Base-by-base conservation (phyloP, 2,797 vertebrate species). In the Argentina silus region DNA sequence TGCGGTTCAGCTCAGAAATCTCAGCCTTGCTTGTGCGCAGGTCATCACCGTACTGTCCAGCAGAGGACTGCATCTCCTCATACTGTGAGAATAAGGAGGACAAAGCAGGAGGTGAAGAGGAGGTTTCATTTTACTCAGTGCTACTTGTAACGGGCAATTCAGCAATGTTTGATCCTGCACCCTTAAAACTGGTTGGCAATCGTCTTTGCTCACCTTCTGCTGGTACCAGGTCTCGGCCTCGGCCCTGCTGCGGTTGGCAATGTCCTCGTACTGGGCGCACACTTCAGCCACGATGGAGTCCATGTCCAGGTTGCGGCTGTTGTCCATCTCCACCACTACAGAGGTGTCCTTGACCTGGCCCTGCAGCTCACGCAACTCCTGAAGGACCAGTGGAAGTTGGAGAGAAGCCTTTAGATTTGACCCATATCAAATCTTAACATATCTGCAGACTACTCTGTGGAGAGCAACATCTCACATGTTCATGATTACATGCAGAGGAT, bases 201-300 rank as follows among this genome's bases (percentile, higher is more conserved):
- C 11, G 65, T 14, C 21, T 67, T 51, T 14, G 78, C 90, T 81
- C 75, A 98, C 97, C 91, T 96, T 96, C 88, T 93, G 94, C 86
- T 95, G 95, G 91, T 97, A 97, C 91, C 96, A 95, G 3, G 71
- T 27, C 85, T 98, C 96, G 0, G 95, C 96, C 70, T 98, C 97
- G 0, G 92, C 91, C 78, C 93, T 96, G 93, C 94, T 97, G 53
- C 90, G 93, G 89, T 92, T 91, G 73, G 96, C 96, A 0, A 96
- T 96, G 9, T 96, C 96, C 66, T 98, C 96, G 0, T 98, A 98
- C 91, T 97, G 96, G 64, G 93, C 87, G 0, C 94, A 93, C 69
- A 98, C 96, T 10, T 97, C 96, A 43, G 95, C 92, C 43, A 98
- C 95, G 78, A 98, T 95, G 69, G 95, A 11, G 1, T 97, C 96